Conservation (phyloP, 2,888 invertebrate genomes). For the Ceriagrion tenellum region DNA sequence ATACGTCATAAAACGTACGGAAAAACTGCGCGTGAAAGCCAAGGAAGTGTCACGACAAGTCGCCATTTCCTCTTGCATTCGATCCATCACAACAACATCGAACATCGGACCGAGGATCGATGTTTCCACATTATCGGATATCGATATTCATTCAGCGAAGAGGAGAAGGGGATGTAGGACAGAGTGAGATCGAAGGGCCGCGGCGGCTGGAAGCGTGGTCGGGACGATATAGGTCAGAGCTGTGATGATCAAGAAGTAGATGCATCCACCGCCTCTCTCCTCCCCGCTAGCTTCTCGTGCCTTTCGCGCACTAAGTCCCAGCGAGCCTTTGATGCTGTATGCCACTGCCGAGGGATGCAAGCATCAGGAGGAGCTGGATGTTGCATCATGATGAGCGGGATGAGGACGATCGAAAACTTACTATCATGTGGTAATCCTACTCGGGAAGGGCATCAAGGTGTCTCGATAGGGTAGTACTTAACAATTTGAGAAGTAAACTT, state of each 20-base stretch:
- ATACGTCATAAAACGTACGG: too few species aligned
- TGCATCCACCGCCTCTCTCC: neutral
- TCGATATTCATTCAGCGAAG: neutral
- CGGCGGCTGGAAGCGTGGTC: neutral
- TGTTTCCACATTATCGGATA: too few species aligned
- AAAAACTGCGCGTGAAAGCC: too few species aligned
- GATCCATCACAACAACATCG: too few species aligned
- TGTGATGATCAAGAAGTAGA: neutral
- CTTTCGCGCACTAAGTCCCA: neutral
- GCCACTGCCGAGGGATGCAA: too few species aligned
- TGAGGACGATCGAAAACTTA: neutral
- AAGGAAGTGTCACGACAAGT: too few species aligned
- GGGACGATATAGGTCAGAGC: neutral
- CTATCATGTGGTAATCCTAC: neutral
- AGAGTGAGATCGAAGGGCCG: neutral
- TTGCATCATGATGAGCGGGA: neutral
- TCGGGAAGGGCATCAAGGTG: too few species aligned
- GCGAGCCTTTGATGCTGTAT: neutral
- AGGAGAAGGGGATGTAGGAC: neutral
- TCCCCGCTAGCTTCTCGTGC: neutral
- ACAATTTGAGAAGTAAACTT: too few species aligned
- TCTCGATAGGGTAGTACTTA: too few species aligned
- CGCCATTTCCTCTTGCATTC: too few species aligned
- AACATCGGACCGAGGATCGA: too few species aligned
- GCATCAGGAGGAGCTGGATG: neutral